phyloP scores from a whole-genome alignment of 2,888 invertebrate species.

The Tanypteryx hageni region DNA sequence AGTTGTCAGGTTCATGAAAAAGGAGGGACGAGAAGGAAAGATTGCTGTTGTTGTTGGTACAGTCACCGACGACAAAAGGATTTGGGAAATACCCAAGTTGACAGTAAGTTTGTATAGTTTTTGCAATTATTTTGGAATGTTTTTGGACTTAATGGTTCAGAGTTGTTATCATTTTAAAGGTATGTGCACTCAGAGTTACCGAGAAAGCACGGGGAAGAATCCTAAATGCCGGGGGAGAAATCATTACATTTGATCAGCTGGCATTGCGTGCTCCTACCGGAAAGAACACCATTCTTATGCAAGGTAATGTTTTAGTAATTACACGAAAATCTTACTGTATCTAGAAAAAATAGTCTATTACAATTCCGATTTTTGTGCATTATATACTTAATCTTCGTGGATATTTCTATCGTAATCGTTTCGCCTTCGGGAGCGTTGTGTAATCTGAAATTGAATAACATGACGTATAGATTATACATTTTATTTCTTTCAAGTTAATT shows the following conservation, averaged over 20 bases:
- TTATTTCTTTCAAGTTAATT: too few species aligned
- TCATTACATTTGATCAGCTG: constrained; percentile 98
- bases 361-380: too few species aligned
- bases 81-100: constrained; percentile 94
- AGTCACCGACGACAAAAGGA: constrained; percentile 95
- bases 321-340: too few species aligned
- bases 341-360: too few species aligned
- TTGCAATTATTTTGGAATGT: background rate
- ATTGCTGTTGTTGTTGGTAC: constrained; percentile 96
- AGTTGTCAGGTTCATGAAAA: constrained; percentile 90
- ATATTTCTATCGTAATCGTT: too few species aligned
- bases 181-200: constrained; percentile 96
- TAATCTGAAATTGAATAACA: too few species aligned
- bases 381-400: too few species aligned
- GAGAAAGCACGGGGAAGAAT: constrained; percentile 97
- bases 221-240: constrained; percentile 96
- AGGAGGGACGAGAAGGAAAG: constrained; percentile 89
- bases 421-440: too few species aligned
- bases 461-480: too few species aligned
- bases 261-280: constrained; percentile 96
- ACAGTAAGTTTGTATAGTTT: constrained; percentile 77
- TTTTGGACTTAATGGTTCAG: background rate
- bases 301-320: too few species aligned
- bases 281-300: constrained; percentile 94
- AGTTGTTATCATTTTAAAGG: constrained; percentile 72